phyloP scores from a whole-genome alignment of 1,140 invertebrate genomes.

The Pseudoatta argentina region DNA sequence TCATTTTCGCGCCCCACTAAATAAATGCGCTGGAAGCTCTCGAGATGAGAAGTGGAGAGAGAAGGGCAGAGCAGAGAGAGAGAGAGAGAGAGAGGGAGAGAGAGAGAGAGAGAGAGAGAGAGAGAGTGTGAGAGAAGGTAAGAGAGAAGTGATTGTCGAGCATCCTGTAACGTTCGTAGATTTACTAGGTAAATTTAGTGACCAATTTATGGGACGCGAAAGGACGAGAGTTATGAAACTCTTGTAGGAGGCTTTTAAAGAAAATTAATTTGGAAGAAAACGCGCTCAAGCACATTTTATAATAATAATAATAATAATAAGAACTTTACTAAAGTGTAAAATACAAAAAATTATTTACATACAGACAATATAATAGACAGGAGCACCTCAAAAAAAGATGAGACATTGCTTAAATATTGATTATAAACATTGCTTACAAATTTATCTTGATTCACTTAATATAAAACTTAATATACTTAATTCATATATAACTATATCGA shows the following conservation, averaged over 20 bases:
- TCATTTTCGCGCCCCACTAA: constrained; percentile 70
- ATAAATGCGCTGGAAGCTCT: constrained; percentile 74
- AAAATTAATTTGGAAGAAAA: background rate
- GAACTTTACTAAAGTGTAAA: no score
- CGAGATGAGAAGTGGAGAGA: background rate
- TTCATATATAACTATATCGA: no score
- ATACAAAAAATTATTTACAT: no score
- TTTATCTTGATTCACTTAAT: no score
- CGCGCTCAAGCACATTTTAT: background rate
- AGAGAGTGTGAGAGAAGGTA: background rate
- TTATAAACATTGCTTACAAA: no score
- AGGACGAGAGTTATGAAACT: background rate
- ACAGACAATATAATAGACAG: no score
- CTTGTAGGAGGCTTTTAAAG: background rate
- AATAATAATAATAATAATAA: no score
- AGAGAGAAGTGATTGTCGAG: constrained; percentile 36
- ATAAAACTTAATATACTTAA: no score
- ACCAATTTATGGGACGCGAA: background rate
- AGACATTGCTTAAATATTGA: no score
- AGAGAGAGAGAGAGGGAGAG: background rate
- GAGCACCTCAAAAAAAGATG: no score
- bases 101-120: constrained; percentile 49
- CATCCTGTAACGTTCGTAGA: background rate
- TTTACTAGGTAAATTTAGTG: constrained; percentile 21
- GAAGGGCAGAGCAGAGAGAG: no score